Conservation (phyloP, 1,140 invertebrate species). For the Drosophila asahinai region DNA sequence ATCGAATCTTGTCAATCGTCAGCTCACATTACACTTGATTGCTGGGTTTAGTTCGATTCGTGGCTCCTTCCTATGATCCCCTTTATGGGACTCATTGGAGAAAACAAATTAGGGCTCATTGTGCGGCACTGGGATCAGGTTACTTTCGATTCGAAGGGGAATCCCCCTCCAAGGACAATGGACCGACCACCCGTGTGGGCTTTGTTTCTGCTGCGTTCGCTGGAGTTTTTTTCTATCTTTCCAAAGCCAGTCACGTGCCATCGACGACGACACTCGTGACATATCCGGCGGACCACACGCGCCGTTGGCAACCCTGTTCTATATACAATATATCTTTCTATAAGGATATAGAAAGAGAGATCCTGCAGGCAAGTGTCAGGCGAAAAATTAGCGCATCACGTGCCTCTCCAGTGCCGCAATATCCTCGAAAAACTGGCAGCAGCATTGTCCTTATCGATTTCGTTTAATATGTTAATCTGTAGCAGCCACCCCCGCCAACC, state of each 20-base stretch:
- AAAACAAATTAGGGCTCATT: conserved; percentile 76
- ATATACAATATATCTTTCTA: conserved; percentile 3
- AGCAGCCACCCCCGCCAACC: conserved; percentile 19
- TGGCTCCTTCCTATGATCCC: conserved; percentile 17
- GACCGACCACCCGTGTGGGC: conserved; percentile 74
- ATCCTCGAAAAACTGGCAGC: conserved; percentile 63
- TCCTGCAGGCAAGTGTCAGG: conserved; percentile 74
- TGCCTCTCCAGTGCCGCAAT: conserved; percentile 68
- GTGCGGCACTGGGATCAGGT: conserved; percentile 63
- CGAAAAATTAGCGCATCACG: conserved; percentile 84
- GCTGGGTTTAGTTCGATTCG: conserved; percentile 19
- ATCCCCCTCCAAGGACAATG: conserved; percentile 43
- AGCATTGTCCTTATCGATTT: conserved; percentile 66
- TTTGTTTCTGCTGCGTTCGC: conserved; percentile 41
- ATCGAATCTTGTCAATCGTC: conserved; percentile 48
- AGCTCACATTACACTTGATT: conserved; percentile 55
- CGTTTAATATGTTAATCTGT: conserved; percentile 82
- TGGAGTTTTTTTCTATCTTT: conserved; percentile 15
- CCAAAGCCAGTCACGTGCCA: conserved; percentile 80
- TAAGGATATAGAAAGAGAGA: conserved; percentile 6
- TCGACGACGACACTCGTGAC: conserved; percentile 79
- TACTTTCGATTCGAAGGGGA: conserved; percentile 34
- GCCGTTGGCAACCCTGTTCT: conserved; percentile 43
- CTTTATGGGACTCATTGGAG: conserved; percentile 37
- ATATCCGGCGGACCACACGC: conserved; percentile 83